Evolutionary conservation across 2,797 vertebrate genomes (phyloP), one percentile per base, ranked within the genome.

Genomic region (Siniperca undulata): DNA sequence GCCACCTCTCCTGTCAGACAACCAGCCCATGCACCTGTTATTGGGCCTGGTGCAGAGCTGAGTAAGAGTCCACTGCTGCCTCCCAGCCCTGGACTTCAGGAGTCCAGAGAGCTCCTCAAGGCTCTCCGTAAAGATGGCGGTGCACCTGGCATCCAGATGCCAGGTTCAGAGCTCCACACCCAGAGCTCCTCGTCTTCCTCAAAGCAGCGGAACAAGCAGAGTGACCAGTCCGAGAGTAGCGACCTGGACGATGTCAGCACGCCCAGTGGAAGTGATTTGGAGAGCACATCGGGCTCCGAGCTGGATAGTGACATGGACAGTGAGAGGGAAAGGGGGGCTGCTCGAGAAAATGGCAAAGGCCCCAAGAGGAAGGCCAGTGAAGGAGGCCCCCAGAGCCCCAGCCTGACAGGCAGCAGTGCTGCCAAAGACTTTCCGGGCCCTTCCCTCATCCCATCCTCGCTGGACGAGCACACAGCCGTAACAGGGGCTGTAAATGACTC

Each of bases 401-500:
- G 84, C 82, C 89, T 90, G 78, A 92, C 96, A 74, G 94, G 96
- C 95, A 96, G 95, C 96, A 97, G 96, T 92, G 90, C 90, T 65
- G 96, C 96, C 90, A 97, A 97, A 95, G 97, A 98, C 94, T 97
- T 97, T 94, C 96, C 95, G 85, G 96, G 97, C 93, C 96, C 97
- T 91, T 96, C 97, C 84, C 96, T 97, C 90, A 96, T 97, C 86
- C 97, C 97, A 83, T 97, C 98, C 89, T 96, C 97, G 91, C 96
- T 98, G 95, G 99, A 99, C 84, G 98, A 99, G 94, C 97, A 97
- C 90, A 98, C 97, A 86, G 98, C 97, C 74, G 98, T 99, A 92
- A 98, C 98, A 83, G 99, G 98, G 92, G 98, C 99, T 81, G 98
- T 99, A 91, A 99, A 99, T 96, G 99, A 99, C 97, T 99, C 99